A percentile compares a stretch with the other conserved stretches of the same genome.
Evolutionary conservation across 2,888 invertebrate genomes (phyloP).

Genomic region (Caenorhabditis becei): DNA sequence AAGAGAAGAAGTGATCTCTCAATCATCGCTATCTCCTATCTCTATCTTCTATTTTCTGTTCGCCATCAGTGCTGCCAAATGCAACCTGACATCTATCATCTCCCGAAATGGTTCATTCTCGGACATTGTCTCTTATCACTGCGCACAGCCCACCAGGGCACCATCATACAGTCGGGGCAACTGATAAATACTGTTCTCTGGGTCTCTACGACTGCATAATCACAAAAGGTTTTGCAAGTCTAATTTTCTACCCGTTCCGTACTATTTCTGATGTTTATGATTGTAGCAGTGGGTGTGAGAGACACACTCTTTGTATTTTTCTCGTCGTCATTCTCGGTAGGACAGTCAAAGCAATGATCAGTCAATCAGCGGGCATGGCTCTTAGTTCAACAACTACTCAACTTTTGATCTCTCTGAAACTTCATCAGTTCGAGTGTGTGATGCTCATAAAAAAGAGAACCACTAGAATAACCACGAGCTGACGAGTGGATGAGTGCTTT

Average conservation of each 20-base stretch:
- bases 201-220: not conserved
- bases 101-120: not conserved
- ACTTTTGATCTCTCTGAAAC: not conserved
- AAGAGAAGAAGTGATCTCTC: constrained; percentile 3
- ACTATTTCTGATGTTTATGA: not conserved
- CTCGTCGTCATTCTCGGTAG: not conserved
- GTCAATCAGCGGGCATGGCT: not conserved
- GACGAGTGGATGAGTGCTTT: constrained; percentile 17
- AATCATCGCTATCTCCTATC: constrained; percentile 9
- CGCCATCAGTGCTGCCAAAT: not conserved
- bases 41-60: too few species aligned
- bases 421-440: too few species aligned
- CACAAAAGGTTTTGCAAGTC: not conserved
- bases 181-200: constrained; percentile 16
- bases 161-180: not conserved
- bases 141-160: not conserved
- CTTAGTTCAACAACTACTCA: not conserved
- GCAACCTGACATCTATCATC: not conserved
- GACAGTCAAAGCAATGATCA: not conserved
- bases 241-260: not conserved
- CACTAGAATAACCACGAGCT: not conserved
- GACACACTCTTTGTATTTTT: not conserved
- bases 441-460: not conserved
- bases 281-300: not conserved
- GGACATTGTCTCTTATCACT: not conserved